Conservation (phyloP, 2,797 vertebrate genomes). For the Pseudomugil tenellus region DNA sequence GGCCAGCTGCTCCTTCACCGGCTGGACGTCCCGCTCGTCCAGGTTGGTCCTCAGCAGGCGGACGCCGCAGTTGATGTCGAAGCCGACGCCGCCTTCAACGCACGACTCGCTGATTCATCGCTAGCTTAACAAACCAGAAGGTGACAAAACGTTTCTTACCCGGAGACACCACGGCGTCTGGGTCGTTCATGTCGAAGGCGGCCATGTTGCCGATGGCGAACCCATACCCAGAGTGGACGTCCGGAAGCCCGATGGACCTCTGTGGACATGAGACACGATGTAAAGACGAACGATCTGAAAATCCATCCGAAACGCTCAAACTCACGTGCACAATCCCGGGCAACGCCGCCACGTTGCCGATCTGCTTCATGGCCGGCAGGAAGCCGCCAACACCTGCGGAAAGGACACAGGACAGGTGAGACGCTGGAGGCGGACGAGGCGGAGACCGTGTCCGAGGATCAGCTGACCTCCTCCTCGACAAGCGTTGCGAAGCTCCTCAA, state of each 20-base stretch:
- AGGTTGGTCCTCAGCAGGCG: slow-evolving; percentile 94
- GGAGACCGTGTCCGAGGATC: accelerated
- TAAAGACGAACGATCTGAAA: background rate
- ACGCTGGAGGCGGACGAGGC: too few relatives aligned
- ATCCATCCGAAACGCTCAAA: background rate
- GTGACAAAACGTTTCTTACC: slow-evolving; percentile 70
- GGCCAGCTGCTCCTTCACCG: slow-evolving; percentile 97
- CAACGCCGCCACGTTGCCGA: slow-evolving; percentile 95
- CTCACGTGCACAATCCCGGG: slow-evolving; percentile 97
- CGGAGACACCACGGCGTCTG: slow-evolving; percentile 93
- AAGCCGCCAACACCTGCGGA: slow-evolving; percentile 91
- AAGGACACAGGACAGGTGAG: background rate
- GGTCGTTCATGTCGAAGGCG: slow-evolving; percentile 94
- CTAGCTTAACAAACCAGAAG: too few relatives aligned
- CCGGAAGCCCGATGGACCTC: slow-evolving; percentile 94
- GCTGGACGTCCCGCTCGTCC: slow-evolving; percentile 95
- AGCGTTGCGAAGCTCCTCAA: slow-evolving; percentile 95
- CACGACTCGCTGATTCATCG: too few relatives aligned
- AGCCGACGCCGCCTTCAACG: slow-evolving; percentile 91
- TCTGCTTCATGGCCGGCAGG: slow-evolving; percentile 98
- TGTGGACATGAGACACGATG: slow-evolving; percentile 58
- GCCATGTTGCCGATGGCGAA: slow-evolving; percentile 99
- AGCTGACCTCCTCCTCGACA: slow-evolving; percentile 91
- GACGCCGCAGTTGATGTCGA: slow-evolving; percentile 98
- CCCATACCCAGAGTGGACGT: slow-evolving; percentile 98